These are phyloP conservation scores for Agelaius phoeniceus DNA, from an alignment of 2,113 vertebrate species.

Conservation along the genomic window DNA sequence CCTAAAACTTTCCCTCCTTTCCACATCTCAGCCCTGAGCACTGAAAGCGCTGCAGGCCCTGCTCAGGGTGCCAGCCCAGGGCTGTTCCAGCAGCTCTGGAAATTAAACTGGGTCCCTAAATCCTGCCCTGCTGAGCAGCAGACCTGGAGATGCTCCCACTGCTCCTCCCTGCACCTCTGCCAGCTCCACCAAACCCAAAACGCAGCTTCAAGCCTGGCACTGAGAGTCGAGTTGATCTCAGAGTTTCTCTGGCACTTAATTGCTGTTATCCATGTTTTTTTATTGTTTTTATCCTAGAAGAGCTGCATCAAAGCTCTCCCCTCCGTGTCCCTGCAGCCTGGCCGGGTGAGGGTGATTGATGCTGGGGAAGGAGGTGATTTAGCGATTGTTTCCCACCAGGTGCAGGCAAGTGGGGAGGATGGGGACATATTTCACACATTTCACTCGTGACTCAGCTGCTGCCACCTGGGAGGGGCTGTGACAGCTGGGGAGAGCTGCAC, in stretches of 20 bases:
- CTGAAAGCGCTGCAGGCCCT: not conserved
- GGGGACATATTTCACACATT: constrained; percentile 14
- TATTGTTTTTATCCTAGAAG: not conserved
- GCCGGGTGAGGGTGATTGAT: not conserved
- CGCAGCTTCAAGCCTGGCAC: fast-evolving
- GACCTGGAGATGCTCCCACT: fast-evolving
- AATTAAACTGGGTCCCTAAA: fast-evolving
- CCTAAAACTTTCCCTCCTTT: not conserved
- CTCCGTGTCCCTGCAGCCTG: not conserved
- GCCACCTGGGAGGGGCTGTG: constrained; percentile 18
- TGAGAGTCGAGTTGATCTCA: not conserved
- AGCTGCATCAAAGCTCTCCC: not conserved
- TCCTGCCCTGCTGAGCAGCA: not conserved
- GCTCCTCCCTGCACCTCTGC: not conserved
- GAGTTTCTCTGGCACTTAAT: not conserved
- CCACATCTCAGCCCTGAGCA: fast-evolving
- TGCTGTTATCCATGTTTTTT: not conserved
- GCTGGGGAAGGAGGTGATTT: not conserved
- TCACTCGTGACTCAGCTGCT: constrained; percentile 31
- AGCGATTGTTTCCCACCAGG: constrained; percentile 30
- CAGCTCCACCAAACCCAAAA: not conserved
- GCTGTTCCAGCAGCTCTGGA: not conserved
- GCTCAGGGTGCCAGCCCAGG: not conserved
- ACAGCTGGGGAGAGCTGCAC: not conserved
- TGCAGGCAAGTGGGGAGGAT: not conserved